Base-by-base conservation (phyloP, 1,140 invertebrate species). In the Ostrea denselamellosa region DNA sequence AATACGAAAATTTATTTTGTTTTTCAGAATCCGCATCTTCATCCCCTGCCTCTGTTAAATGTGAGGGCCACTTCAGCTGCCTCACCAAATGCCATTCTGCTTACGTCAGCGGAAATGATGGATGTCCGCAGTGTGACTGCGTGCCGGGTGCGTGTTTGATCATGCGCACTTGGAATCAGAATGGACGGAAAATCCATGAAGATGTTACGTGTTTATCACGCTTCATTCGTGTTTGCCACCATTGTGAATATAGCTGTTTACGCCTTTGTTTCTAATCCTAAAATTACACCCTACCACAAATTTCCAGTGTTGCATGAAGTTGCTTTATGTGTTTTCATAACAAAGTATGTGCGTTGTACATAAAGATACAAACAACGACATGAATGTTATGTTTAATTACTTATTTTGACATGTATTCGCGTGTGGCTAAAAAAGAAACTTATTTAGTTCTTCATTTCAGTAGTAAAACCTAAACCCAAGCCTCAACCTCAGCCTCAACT, bases 61-160 rank as follows among this genome's bases (percentile, higher is more conserved):
- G 89, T 58, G 44, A 68, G 22, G 86, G 81, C 0, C 85, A 56
- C 14, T 89, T 89, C 85, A 56, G 51, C 17, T 89, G 89, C 51
- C 44, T 54, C 14, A 19, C 53, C 0, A 44, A 28, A 44, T 89
- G 89, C 83, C 58, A 83, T n/a, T 44, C 53, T n/a, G 89, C 84
- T 44, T 89, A 86, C 53, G 71, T 56, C 34, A 17, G 22, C n/a
- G 89, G 86, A 71, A 52, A 28, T 25, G 89, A 89, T 77, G 89
- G 89, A 56, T 89, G 89, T 86, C 89, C 89, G 0, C 53, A 86
- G 9, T 89, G 89, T 58, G 86, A 83, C 85, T 89, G 89, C 28
- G 62, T 89, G 71, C 83, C 87, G 83, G 87, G 87, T 88, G 83
- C 87, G 87, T 88, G 56, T 87, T 17, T 83, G 52, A 65, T n/a